Percentiles rank a stretch among this genome's conserved stretches.
Conservation (phyloP, 2,888 invertebrate species). For the Chelonus formosanus region DNA sequence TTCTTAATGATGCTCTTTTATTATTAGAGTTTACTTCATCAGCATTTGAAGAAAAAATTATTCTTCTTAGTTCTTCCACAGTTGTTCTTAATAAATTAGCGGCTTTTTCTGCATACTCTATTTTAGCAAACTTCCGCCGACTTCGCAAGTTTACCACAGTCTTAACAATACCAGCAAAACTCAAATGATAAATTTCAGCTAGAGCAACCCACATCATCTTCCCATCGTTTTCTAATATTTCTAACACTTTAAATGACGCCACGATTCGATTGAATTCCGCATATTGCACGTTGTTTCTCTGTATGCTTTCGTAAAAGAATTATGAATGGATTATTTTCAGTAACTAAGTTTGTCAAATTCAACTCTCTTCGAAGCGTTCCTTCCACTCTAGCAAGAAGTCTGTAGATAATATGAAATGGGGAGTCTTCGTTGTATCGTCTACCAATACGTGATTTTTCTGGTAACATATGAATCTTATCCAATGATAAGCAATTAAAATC, state of each 20-base stretch:
- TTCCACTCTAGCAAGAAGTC: slow-evolving; percentile 84
- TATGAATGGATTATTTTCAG: slow-evolving; percentile 82
- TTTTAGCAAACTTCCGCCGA: slow-evolving; percentile 80
- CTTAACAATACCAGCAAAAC: slow-evolving; percentile 84
- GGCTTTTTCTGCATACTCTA: slow-evolving; percentile 80
- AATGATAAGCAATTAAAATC: too few species aligned
- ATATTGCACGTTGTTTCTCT: slow-evolving; percentile 81
- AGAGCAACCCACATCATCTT: slow-evolving; percentile 86
- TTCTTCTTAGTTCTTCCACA: slow-evolving; percentile 83
- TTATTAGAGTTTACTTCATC: slow-evolving; percentile 65
- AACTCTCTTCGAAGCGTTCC: slow-evolving; percentile 83
- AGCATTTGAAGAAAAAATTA: slow-evolving; percentile 75
- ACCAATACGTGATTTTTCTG: slow-evolving; percentile 75
- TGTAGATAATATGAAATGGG: slow-evolving; percentile 75
- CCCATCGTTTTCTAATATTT: slow-evolving; percentile 80
- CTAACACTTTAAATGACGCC: slow-evolving; percentile 79
- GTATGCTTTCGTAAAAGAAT: slow-evolving; percentile 80
- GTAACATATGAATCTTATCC: too few species aligned
- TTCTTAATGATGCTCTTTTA: slow-evolving; percentile 68
- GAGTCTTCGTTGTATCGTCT: slow-evolving; percentile 76
- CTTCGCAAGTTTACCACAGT: slow-evolving; percentile 69
- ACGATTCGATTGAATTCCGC: slow-evolving; percentile 83
- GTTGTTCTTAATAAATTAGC: slow-evolving; percentile 80
- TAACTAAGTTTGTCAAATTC: slow-evolving; percentile 77
- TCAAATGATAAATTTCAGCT: slow-evolving; percentile 94